Evolutionary conservation across 2,113 vertebrate genomes (phyloP), one percentile per base, ranked within the genome.

Genomic region (Entosphenus tridentatus): DNA sequence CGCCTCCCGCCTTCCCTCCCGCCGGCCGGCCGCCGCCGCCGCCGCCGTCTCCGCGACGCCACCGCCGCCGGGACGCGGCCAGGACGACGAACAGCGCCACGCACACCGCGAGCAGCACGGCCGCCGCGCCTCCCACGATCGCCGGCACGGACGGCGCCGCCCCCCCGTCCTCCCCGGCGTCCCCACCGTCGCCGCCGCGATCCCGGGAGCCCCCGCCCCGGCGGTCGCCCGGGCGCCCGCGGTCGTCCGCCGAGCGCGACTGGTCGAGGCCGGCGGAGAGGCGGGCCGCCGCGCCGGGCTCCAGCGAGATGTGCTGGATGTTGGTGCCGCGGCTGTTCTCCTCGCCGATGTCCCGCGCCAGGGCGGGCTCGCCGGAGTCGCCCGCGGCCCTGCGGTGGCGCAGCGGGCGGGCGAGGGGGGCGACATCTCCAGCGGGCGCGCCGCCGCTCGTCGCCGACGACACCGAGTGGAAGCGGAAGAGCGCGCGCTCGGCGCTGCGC

Each of bases 241-340:
- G 39, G 39, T 39, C 39, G 39, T 39, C 39, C 39, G 39, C 39
- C 39, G 39, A 39, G 39, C 39, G 39, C 39, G 39, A 39, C 5
- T 39, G 39, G 39, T 39, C 39, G 39, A 39, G 39, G 39, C 39
- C 39, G 39, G 39, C 39, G 5, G 39, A 39, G 39, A 39, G 39
- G 39, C 39, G 39, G 39, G 39, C 39, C 39, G 39, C 39, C 39
- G 39, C 39, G 39, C 39, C 39, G 39, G 6, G 39, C 39, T 89
- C 83, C 73, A 96, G 79, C 1, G 81, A 75, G 10, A 95, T 80
- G 71, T 96, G 91, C 69, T 87, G 82, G 71, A 96, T 91, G 75
- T 93, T 95, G 2, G 91, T 96, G 59, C 90, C 91, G 1, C 87
- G 80, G 73, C 72, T 84, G 73, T 81, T 89, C 14, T 76, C 80